phyloP scores from a whole-genome alignment of 1,140 invertebrate species.

The Zaprionus nigranus region DNA sequence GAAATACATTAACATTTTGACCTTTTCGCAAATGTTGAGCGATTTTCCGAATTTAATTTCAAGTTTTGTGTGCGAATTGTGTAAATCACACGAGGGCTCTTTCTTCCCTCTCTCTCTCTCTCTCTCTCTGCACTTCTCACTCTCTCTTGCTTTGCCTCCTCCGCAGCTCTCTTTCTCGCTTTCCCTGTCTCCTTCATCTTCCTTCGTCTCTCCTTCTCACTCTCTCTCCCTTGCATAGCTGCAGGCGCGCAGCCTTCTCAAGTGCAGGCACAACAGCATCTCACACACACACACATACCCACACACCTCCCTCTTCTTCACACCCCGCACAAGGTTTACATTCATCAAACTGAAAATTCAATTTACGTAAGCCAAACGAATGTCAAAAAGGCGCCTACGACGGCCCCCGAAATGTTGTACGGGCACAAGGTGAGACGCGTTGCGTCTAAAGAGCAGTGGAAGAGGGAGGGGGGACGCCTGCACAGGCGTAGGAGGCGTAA shows the following conservation, averaged over 20 bases:
- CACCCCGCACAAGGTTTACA: conserved; percentile 59
- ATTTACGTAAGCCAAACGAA: conserved; percentile 75
- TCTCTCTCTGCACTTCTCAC: conserved; percentile 44
- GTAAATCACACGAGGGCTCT: neutral
- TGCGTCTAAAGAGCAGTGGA: neutral
- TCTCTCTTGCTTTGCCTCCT: neutral
- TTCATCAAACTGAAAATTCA: conserved; percentile 80
- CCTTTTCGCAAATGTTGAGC: conserved; percentile 58
- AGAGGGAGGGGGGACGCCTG: neutral
- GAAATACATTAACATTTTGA: conserved; percentile 82
- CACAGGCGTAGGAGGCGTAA: neutral
- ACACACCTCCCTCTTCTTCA: conserved; percentile 13
- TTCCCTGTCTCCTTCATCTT: neutral
- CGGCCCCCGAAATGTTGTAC: neutral
- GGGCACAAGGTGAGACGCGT: neutral
- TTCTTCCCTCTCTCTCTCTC: conserved; percentile 1
- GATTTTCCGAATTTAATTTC: conserved; percentile 69
- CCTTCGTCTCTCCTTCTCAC: neutral
- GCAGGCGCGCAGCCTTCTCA: conserved; percentile 51
- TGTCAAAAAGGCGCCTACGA: conserved; percentile 56
- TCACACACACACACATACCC: conserved; percentile 28
- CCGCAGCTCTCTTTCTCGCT: neutral
- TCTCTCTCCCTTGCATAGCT: conserved; percentile 55
- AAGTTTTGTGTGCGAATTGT: conserved; percentile 57
- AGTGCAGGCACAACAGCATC: conserved; percentile 31